A percentile compares a stretch with the other conserved stretches of the same genome.
These are phyloP conservation scores for Thumatha senex DNA, from an alignment of 2,888 invertebrate genomes.

Conservation along the genomic window DNA sequence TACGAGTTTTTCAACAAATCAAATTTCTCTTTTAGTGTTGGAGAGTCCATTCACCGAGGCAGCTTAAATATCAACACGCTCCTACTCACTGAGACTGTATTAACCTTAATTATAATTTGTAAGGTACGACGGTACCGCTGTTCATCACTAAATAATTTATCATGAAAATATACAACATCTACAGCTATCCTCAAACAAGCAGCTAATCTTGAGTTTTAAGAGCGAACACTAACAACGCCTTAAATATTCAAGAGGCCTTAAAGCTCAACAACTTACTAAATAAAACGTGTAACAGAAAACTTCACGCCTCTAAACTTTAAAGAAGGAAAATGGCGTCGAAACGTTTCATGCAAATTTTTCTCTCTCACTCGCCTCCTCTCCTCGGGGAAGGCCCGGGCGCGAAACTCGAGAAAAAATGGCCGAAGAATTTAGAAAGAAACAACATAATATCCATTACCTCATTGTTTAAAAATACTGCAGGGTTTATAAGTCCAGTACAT, in stretches of 20 bases:
- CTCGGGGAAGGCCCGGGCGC: not conserved
- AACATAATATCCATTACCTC: too few species aligned
- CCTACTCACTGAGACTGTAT: too few species aligned
- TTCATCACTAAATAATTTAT: not conserved
- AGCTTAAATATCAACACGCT: too few species aligned
- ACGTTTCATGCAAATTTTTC: constrained; percentile 5
- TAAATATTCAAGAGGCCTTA: not conserved
- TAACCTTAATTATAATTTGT: too few species aligned
- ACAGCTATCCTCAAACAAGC: not conserved
- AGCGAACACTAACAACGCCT: not conserved
- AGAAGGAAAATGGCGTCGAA: constrained; percentile 1
- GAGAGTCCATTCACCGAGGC: too few species aligned
- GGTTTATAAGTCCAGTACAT: too few species aligned
- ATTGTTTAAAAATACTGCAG: too few species aligned
- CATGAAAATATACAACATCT: not conserved
- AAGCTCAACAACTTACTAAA: constrained; percentile 3
- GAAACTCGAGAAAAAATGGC: not conserved
- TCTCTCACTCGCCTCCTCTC: not conserved
- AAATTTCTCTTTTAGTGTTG: too few species aligned
- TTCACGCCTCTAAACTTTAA: constrained; percentile 4
- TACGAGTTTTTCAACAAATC: too few species aligned
- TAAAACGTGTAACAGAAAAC: constrained; percentile 4
- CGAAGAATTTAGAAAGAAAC: too few species aligned
- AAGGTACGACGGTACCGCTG: too few species aligned
- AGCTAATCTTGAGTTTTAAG: not conserved